phyloP scores from a whole-genome alignment of 64 coral and sea anemone genomes.

The Dendrophyllia cribrosa region DNA sequence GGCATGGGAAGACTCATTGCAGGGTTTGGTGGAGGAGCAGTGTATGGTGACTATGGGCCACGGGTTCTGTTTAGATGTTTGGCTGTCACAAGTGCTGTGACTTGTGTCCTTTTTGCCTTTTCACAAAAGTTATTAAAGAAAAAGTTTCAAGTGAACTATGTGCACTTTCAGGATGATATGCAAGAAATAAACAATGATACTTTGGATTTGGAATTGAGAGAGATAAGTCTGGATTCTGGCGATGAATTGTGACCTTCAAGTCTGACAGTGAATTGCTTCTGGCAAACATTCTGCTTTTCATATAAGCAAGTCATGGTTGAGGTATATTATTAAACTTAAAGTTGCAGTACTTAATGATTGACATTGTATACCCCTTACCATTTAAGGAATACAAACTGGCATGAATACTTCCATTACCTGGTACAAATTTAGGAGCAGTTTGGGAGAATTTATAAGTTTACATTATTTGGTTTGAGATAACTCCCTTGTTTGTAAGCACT shows the following conservation, averaged over 20 bases:
- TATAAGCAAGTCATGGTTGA: too few species aligned
- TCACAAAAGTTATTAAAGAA: slow-evolving; percentile 29
- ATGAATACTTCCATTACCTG: too few species aligned
- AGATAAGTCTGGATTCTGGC: slow-evolving; percentile 17
- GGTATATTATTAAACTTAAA: too few species aligned
- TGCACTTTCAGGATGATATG: background rate
- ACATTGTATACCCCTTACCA: too few species aligned
- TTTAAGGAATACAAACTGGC: too few species aligned
- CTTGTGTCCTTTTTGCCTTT: background rate
- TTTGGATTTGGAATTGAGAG: slow-evolving; percentile 20
- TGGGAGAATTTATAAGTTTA: too few species aligned
- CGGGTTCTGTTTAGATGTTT: slow-evolving; percentile 62
- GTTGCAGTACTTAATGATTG: too few species aligned
- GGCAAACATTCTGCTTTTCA: too few species aligned
- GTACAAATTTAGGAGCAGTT: too few species aligned
- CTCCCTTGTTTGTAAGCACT: too few species aligned
- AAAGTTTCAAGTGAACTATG: background rate
- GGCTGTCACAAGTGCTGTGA: slow-evolving; percentile 13
- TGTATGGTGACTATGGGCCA: slow-evolving; percentile 54
- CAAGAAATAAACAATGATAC: background rate
- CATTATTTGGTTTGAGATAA: too few species aligned
- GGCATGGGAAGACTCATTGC: slow-evolving; percentile 56
- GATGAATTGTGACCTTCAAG: slow-evolving; percentile 5
- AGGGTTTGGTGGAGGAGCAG: slow-evolving; percentile 34
- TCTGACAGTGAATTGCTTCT: too few species aligned